Conservation (phyloP, 2,888 invertebrate genomes). For the Oscheius sp. region DNA sequence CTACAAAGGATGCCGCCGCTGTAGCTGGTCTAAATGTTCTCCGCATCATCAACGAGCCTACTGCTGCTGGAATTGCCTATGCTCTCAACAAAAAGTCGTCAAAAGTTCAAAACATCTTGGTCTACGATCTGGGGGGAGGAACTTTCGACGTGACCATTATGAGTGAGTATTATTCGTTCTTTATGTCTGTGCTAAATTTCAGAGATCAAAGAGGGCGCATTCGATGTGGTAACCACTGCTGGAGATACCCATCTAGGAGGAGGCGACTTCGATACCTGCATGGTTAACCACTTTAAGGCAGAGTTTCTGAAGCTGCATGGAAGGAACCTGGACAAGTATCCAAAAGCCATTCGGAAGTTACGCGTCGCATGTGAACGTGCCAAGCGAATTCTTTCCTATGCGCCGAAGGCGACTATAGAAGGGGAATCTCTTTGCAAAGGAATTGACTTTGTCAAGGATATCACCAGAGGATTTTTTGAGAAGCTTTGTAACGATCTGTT, state of each 20-base stretch:
- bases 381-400: constrained; percentile 79
- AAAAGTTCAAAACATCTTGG: constrained; percentile 63
- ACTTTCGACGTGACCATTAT: constrained; percentile 82
- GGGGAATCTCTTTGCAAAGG: constrained; percentile 95
- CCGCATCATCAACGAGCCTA: constrained; percentile 76
- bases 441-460: constrained; percentile 93
- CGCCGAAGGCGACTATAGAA: constrained; percentile 80
- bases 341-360: constrained; percentile 88
- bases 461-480: constrained; percentile 95
- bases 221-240: constrained; percentile 78
- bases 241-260: constrained; percentile 79
- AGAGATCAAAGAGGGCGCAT: constrained; percentile 56
- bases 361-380: constrained; percentile 86
- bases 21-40: constrained; percentile 75
- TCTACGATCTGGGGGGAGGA: constrained; percentile 76
- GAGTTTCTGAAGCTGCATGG: constrained; percentile 80
- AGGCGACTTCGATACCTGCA: constrained; percentile 63
- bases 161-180: constrained; percentile 15
- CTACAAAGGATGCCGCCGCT: constrained; percentile 77
- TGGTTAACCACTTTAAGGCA: constrained; percentile 74
- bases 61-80: constrained; percentile 84
- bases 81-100: constrained; percentile 77
- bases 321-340: constrained; percentile 86
- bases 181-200: constrained; percentile 43
- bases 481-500: constrained; percentile 95